Evolutionary conservation across 2,113 vertebrate species (phyloP).

Genomic region (Ochotona curzoniae): DNA sequence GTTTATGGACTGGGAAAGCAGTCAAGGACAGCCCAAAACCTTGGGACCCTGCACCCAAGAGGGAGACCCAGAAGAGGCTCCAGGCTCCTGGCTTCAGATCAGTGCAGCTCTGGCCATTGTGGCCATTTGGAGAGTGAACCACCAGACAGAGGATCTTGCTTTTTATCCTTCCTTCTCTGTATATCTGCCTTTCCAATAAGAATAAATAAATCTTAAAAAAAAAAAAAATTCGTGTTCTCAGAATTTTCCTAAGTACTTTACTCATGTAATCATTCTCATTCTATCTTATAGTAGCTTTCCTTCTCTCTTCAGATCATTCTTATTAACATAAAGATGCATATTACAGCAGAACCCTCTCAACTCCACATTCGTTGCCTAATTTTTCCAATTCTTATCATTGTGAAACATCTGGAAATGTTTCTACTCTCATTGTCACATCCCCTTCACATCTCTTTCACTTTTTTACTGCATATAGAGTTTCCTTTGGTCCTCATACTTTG

Average conservation of each 20-base stretch:
- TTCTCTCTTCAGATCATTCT: neutral
- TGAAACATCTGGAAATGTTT: neutral
- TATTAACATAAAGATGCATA: neutral
- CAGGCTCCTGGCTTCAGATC: too few species aligned
- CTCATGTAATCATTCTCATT: neutral
- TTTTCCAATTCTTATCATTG: neutral
- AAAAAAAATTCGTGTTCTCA: neutral
- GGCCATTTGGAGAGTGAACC: too few species aligned
- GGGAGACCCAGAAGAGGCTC: too few species aligned
- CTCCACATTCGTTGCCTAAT: neutral
- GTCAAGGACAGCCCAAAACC: too few species aligned
- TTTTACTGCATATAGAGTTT: neutral
- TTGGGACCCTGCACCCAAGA: too few species aligned
- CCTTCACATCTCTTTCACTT: neutral
- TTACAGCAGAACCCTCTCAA: slow-evolving; percentile 20
- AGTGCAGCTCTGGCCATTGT: too few species aligned
- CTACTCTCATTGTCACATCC: neutral
- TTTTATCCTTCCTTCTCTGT: too few species aligned
- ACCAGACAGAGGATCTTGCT: too few species aligned
- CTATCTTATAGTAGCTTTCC: neutral
- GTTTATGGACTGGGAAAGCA: too few species aligned
- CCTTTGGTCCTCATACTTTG: neutral
- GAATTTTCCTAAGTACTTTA: neutral
- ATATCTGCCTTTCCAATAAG: too few species aligned
- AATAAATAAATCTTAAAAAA: too few species aligned